These are phyloP conservation scores for Bombus waltoni DNA, from an alignment of 1,140 invertebrate species.

Conservation along the genomic window DNA sequence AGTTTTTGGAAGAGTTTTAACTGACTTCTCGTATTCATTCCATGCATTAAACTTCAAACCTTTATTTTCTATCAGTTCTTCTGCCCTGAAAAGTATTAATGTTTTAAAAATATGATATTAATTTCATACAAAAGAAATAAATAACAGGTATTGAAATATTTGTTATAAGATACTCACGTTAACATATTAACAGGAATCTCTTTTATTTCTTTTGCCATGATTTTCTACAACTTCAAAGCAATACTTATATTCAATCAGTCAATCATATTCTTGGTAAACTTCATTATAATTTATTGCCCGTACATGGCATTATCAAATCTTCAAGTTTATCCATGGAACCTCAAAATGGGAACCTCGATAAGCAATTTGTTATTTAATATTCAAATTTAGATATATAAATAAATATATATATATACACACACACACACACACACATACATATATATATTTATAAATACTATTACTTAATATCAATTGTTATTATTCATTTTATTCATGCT, in stretches of 20 bases:
- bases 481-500: not conserved
- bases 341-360: not conserved
- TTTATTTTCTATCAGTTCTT: slow-evolving; percentile 82
- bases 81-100: slow-evolving; percentile 79
- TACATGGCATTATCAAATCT: not conserved
- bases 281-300: not conserved
- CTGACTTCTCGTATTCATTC: slow-evolving; percentile 75
- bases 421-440: no score
- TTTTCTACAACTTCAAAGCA: not conserved
- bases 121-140: not conserved
- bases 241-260: not conserved
- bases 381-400: not conserved
- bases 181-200: slow-evolving; percentile 41
- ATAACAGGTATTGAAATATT: slow-evolving; percentile 4
- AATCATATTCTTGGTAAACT: not conserved
- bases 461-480: not conserved
- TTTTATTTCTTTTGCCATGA: slow-evolving; percentile 41
- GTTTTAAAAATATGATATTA: not conserved
- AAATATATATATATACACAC: no score
- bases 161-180: slow-evolving; percentile 45
- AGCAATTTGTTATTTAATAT: not conserved
- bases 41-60: slow-evolving; percentile 80
- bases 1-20: slow-evolving; percentile 81
- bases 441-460: not conserved
- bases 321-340: not conserved